phyloP scores from a whole-genome alignment of 2,113 vertebrate genomes.

The Apeltes quadracus region DNA sequence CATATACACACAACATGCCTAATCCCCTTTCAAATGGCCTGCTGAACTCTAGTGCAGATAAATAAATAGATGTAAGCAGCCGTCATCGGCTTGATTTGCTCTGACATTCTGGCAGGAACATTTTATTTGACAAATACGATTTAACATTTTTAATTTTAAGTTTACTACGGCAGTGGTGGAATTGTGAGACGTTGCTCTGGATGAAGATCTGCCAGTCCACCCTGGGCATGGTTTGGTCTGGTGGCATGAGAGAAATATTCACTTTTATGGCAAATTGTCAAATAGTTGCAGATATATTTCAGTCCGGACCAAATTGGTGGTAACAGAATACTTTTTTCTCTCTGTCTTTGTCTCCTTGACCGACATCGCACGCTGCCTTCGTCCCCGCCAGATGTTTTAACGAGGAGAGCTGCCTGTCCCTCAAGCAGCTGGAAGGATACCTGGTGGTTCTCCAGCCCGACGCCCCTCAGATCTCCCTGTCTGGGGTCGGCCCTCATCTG shows the following conservation, averaged over 20 bases:
- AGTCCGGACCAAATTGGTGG: background rate
- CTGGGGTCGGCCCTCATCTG: conserved; percentile 89
- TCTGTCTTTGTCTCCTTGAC: background rate
- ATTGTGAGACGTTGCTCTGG: conserved; percentile 3
- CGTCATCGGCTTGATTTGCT: conserved; percentile 47
- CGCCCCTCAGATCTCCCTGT: conserved; percentile 94
- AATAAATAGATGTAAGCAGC: conserved; percentile 47
- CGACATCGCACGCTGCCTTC: background rate
- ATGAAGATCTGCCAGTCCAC: conserved; percentile 5
- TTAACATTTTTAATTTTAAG: conserved; percentile 32
- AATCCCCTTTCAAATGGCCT: conserved; percentile 54
- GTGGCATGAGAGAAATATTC: background rate
- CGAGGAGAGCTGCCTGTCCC: conserved; percentile 94
- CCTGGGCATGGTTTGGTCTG: background rate
- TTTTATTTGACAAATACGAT: conserved; percentile 22
- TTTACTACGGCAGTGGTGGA: conserved; percentile 2
- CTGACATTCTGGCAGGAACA: conserved; percentile 35
- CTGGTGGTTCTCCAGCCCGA: conserved; percentile 97
- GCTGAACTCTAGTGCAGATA: conserved; percentile 52
- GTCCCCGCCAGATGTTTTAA: conserved; percentile 88
- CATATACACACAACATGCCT: conserved; percentile 32
- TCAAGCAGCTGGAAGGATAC: conserved; percentile 93
- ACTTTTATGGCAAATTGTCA: background rate
- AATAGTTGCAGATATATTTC: background rate
- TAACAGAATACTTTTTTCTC: background rate